Base-by-base conservation (phyloP, 2,888 invertebrate genomes). In the Cheilosia variabilis region DNA sequence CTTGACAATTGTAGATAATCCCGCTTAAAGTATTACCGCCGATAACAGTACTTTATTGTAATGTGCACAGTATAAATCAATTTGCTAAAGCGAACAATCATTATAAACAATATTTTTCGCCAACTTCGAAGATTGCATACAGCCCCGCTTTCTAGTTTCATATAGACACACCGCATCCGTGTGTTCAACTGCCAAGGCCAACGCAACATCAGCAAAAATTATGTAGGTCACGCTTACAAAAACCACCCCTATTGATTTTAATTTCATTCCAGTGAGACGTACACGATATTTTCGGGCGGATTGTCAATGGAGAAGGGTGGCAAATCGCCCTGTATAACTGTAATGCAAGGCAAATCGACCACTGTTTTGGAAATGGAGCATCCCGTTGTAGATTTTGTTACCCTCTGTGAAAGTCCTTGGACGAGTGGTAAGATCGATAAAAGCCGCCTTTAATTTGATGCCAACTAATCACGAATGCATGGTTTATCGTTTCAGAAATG, bases 291-390 rank as follows among this genome's bases (percentile, higher is more conserved):
- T 94, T 98, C 98, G 88, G 99, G 99, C 89, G 99, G 99, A 58
- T 95, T 98, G 93, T 96, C 98, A 73, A 95, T 96, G 91, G 98
- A 98, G 93, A 96, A 96, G 92, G 96, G 96, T 90, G 96, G 97
- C 89, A 94, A 97, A 93, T 95, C 97, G 89, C 98, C 98, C 90
- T 97, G 98, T 93, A 96, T 99, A 92, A 98, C 98, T 37, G 98
- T 99, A 89, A 96, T 98, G 93, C 97, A 97, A 93, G 98, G 98
- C 88, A 98, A 98, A 94, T 96, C 96, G 89, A 98, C 98, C 88
- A 98, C 98, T 37, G 98, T 99, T 87, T 94, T 99, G 90, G 99
- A 99, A 94, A 99, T 99, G 99, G 99, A 99, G 92, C 98, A 99
- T 93, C 96, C 96, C 91, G 98, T 99, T 87, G 95, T 99, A 87